Evolutionary conservation across 2,888 invertebrate genomes (phyloP), one percentile per base, ranked within the genome.

Genomic region (Encarsia formosa): DNA sequence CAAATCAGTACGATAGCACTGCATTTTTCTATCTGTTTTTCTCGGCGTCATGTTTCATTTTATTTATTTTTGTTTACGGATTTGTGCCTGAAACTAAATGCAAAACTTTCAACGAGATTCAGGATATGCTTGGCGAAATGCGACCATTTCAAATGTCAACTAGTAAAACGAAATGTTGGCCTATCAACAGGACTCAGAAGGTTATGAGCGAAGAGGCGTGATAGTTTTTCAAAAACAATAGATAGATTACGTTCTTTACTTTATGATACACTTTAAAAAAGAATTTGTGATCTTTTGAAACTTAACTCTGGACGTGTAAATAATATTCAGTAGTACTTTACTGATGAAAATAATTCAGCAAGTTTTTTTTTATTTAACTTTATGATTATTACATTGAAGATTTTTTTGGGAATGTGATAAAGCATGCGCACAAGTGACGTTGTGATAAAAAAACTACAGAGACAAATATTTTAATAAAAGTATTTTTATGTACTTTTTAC

Each of bases 1-100:
- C 71, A 1, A 73, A 70, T 49, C 47, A 71, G 24, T 74, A 70
- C 49, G 66, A 67, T 40, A 67, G 69, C 2, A 63, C 65, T 16
- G 45, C 49, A 2, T 49, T 63, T 3, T 61, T 65, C 29, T 74
- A 70, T 43, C 65, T 65, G 29, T 64, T 70, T 49, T 74, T 72
- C 52, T 61, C 69, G 1, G 63, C 45, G 1, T 70, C 67, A 1
- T 71, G 69, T 26, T 59, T 66, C 3, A 26, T 70, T 0, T 65
- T 69, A 1, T 69, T 70, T 40, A 8, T 68, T 15, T 67, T 74
- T 51, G 66, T 73, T 13, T 43, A 62, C 2, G 48, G 63, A 3
- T 64, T 56, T 24, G 63, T 73, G 3, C 73, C 73, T 3, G 74
- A 74, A 48, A 74, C 74, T 2, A 74, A 69, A 50, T 64, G 65